A percentile compares a stretch with the other conserved stretches of the same genome.
phyloP scores from a whole-genome alignment of 2,797 vertebrate species.

The Sus cebifrons region DNA sequence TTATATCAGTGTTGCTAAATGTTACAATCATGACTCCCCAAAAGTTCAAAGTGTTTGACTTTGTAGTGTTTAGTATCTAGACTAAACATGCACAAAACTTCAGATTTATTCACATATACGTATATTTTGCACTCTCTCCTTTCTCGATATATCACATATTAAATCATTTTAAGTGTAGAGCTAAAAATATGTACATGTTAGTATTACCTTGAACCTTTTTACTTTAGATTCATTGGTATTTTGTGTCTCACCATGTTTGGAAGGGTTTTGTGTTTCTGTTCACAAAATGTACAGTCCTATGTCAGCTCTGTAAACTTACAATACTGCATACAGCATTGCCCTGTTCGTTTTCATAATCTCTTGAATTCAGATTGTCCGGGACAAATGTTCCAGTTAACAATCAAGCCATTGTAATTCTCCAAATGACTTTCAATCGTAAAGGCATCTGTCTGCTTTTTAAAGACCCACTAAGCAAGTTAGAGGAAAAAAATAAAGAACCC shows the following conservation, averaged over 20 bases:
- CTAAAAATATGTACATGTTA: neutral
- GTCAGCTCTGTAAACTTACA: neutral
- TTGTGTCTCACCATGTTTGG: neutral
- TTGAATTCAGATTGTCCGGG: neutral
- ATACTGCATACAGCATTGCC: neutral
- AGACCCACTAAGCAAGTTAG: neutral
- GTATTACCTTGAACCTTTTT: neutral
- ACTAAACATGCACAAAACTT: too few relatives aligned
- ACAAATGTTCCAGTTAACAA: neutral
- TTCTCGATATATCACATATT: neutral
- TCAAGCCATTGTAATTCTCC: neutral
- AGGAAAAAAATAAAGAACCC: neutral
- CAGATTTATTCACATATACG: neutral
- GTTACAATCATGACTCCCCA: neutral
- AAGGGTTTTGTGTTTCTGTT: constrained; percentile 41
- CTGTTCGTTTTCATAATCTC: neutral
- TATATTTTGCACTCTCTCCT: neutral
- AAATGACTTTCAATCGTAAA: constrained; percentile 27
- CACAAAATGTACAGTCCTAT: neutral
- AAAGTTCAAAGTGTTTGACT: neutral
- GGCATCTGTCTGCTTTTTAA: constrained; percentile 11
- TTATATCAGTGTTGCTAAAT: neutral
- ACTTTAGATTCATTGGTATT: neutral
- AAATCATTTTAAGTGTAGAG: neutral
- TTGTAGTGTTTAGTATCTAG: neutral